Evolutionary conservation across 2,888 invertebrate species (phyloP).

Genomic region (Cantharis rustica): DNA sequence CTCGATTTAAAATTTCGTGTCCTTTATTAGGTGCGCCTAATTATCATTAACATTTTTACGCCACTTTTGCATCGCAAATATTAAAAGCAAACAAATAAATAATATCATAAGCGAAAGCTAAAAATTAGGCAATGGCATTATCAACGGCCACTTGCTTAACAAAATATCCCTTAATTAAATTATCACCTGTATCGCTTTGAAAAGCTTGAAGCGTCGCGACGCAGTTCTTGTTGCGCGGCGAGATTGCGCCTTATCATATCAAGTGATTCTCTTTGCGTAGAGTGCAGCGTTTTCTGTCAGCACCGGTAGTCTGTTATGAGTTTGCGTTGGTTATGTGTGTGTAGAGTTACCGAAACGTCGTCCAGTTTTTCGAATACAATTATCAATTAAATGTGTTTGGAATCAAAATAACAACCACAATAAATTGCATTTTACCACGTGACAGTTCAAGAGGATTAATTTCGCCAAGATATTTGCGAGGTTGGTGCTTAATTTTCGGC

Average conservation of each 20-base stretch:
- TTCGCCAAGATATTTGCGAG: not conserved
- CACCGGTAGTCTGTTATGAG: not conserved
- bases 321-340: not conserved
- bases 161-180: constrained; percentile 33
- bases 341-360: not conserved
- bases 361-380: not conserved
- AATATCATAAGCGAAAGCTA: not conserved
- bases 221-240: constrained; percentile 25
- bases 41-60: not conserved
- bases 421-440: not conserved
- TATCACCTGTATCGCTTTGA: constrained; percentile 35
- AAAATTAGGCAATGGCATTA: constrained; percentile 12
- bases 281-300: not conserved
- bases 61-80: not conserved
- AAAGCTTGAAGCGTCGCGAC: constrained; percentile 33
- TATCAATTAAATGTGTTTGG: not conserved
- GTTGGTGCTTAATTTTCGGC: not conserved
- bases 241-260: not conserved
- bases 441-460: not conserved
- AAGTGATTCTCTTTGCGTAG: not conserved
- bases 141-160: constrained; percentile 26
- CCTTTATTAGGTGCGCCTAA: not conserved
- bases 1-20: not conserved
- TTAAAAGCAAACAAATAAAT: not conserved
- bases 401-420: not conserved